Evolutionary conservation across 2,797 vertebrate species (phyloP), one percentile per base, ranked within the genome.

Genomic region (Channa striata): DNA sequence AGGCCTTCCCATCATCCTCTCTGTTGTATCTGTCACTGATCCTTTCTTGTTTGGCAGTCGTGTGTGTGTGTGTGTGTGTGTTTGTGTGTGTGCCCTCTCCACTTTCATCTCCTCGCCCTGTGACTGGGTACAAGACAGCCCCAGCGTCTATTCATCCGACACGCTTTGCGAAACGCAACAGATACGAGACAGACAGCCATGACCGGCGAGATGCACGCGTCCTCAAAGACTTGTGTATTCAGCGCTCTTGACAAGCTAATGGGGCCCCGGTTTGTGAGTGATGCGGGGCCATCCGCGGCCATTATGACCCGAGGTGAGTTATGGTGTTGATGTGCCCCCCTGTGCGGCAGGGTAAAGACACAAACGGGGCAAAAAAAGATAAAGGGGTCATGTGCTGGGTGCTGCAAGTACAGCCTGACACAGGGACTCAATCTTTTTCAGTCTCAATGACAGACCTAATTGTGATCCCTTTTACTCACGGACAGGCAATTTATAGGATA

Each of bases 401-500:
- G 25, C 60, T 7, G 42, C 33, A 33, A 36, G 4, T 36, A 7
- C 21, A 0, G 44, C 34, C 51, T 44, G 78, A 70, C 77, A 60
- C 33, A 36, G 60, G 66, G 76, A 59, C 71, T 81, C 72, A 49
- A 36, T 85, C 74, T 67, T 79, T 81, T 63, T 61, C 46, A 11
- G 49, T 59, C 61, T 81, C 84, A 72, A 84, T 84, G 82, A 82
- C 86, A 50, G 56, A 57, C 66, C 65, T 87, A 84, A 87, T 79
- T 88, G 83, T 50, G 36, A 80, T 68, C 50, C 52, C 49, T 81
- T 85, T 88, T 74, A 82, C 71, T 78, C 71, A 44, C 33, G n/a
- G 82, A 81, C 74, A 77, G 78, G 63, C 64, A 77, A 82, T 90
- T 85, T 84, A 84, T 68, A 73, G 74, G 70, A 74, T 78, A 74